phyloP scores from a whole-genome alignment of 2,888 invertebrate genomes.

The Apoda limacodes region DNA sequence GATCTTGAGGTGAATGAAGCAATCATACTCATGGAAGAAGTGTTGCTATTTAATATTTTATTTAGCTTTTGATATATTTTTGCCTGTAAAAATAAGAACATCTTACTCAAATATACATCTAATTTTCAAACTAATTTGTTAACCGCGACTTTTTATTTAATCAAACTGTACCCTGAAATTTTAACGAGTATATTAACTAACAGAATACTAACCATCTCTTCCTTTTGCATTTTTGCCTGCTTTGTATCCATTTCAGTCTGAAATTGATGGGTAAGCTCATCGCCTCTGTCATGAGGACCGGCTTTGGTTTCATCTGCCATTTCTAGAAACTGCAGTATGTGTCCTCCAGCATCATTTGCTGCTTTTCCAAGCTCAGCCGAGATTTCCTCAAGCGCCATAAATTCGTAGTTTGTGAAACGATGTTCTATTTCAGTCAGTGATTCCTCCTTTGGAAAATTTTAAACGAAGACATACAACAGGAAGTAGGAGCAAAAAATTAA shows the following conservation, averaged over 20 bases:
- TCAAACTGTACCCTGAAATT: too few species aligned
- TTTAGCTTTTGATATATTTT: constrained; percentile 31
- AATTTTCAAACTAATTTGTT: too few species aligned
- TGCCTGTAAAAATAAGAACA: constrained; percentile 24
- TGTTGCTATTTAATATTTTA: constrained; percentile 19
- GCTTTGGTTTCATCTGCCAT: constrained; percentile 24
- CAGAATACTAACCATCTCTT: constrained; percentile 39
- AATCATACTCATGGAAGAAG: not conserved
- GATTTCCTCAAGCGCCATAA: constrained; percentile 24
- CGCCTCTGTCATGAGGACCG: constrained; percentile 3
- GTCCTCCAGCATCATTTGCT: constrained; percentile 28
- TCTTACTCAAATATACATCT: not conserved
- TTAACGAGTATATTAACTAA: too few species aligned
- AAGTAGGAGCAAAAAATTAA: not conserved
- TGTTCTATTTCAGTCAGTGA: constrained; percentile 24
- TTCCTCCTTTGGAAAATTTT: constrained; percentile 1
- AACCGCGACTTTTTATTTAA: too few species aligned
- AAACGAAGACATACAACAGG: not conserved
- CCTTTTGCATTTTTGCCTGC: constrained; percentile 36
- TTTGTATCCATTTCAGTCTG: constrained; percentile 41
- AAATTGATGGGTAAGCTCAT: constrained; percentile 9
- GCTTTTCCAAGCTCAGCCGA: constrained; percentile 28
- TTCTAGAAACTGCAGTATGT: constrained; percentile 35
- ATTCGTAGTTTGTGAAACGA: constrained; percentile 27
- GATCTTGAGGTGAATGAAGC: not conserved